These are phyloP conservation scores for Andrena bucephala DNA, from an alignment of 2,888 invertebrate species.

Conservation along the genomic window DNA sequence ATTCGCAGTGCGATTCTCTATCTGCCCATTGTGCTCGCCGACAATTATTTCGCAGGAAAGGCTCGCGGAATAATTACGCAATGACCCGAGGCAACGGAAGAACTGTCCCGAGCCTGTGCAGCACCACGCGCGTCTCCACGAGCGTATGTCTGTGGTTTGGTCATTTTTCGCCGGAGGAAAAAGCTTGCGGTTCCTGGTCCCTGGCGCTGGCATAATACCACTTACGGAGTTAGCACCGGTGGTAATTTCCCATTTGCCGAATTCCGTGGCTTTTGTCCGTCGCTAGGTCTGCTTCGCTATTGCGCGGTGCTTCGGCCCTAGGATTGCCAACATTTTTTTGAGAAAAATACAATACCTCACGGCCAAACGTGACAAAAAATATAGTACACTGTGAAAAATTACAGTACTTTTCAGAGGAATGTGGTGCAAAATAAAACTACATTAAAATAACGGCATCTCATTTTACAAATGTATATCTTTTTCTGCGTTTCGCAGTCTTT, in stretches of 20 bases:
- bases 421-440: no score
- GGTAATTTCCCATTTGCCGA: constrained; percentile 15
- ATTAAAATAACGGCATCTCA: no score
- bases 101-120: neutral
- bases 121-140: neutral
- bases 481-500: no score
- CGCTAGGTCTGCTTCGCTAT: neutral
- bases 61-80: constrained; percentile 30
- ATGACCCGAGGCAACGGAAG: constrained; percentile 28
- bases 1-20: neutral
- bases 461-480: no score
- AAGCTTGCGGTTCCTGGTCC: neutral
- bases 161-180: neutral
- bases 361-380: no score
- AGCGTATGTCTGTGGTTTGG: neutral
- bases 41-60: constrained; percentile 6
- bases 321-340: no score
- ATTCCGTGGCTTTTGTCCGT: neutral
- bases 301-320: neutral
- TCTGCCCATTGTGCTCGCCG: constrained; percentile 9
- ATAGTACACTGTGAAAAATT: no score
- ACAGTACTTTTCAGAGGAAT: no score
- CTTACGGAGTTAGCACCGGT: neutral
- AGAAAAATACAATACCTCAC: no score
- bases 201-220: neutral